A percentile compares a stretch with the other conserved stretches of the same genome.
phyloP scores from a whole-genome alignment of 2,797 vertebrate genomes.

The Dipus sagitta region DNA sequence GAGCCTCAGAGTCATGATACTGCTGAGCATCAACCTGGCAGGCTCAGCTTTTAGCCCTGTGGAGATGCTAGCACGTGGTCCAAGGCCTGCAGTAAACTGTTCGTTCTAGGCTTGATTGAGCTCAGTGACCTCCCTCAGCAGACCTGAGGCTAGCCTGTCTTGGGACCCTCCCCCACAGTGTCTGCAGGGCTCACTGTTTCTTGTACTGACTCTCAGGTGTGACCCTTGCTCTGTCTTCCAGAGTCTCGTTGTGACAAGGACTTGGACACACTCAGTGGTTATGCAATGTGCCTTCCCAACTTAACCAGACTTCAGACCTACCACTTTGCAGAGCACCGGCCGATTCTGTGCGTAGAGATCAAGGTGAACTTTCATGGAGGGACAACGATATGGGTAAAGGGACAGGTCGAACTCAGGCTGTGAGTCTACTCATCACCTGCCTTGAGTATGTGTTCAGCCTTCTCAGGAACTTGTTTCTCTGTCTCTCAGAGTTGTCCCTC shows the following conservation, averaged over 20 bases:
- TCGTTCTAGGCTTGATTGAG: too few species aligned
- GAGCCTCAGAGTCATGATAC: neutral
- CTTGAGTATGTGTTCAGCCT: neutral
- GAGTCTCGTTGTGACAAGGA: conserved; percentile 97
- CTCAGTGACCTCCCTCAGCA: neutral
- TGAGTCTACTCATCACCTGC: neutral
- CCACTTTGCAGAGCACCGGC: conserved; percentile 91
- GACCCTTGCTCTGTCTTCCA: conserved; percentile 80
- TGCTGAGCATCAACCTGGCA: neutral
- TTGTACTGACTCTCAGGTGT: neutral
- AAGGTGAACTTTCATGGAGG: conserved; percentile 89
- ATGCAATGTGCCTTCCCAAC: conserved; percentile 97
- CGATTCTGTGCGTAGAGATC: conserved; percentile 97
- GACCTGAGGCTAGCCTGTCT: neutral
- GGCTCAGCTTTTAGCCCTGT: neutral
- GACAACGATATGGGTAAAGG: neutral
- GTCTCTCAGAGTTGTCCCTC: neutral
- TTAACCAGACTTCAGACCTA: conserved; percentile 93
- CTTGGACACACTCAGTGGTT: conserved; percentile 97
- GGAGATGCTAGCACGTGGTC: neutral
- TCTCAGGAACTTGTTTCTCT: neutral
- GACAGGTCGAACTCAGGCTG: neutral
- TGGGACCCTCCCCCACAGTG: neutral
- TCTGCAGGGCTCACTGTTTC: neutral
- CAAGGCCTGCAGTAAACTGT: neutral